Evolutionary conservation across 2,113 vertebrate species (phyloP), one percentile per base, ranked within the genome.

Genomic region (Paedocypris sp.): DNA sequence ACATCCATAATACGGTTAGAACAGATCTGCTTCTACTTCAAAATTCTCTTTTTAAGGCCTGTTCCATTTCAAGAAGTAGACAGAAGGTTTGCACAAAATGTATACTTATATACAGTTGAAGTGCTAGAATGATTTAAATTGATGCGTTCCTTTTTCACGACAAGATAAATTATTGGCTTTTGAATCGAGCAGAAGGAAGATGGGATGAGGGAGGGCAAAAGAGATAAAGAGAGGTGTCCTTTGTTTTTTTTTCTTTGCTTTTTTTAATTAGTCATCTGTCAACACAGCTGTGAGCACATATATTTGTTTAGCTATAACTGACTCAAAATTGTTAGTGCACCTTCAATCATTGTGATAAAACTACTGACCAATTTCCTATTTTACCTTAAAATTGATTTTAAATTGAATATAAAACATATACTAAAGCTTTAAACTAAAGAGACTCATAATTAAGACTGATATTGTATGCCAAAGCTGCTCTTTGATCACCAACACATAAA

Each of bases 1-100:
- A 80, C 66, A 59, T 64, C 74, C 65, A 68, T 72, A 82, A 84
- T 83, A 77, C 74, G 76, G 84, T 85, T 85, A 85, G 58, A 73
- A 82, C 76, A 73, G 80, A 80, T 84, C 82, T 66, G 73, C 81
- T 80, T 81, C 72, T 75, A 74, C 71, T 70, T 76, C 67, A 42
- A 59, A 68, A n/a, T n/a, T n/a, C n/a, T n/a, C n/a, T n/a, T n/a
- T n/a, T n/a, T n/a, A n/a, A n/a, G n/a, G n/a, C n/a, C n/a, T n/a
- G 49, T 66, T 52, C 54, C 19, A 45, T 68, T 65, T 29, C 58
- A 31, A 53, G 68, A 66, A 56, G 68, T 79, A 75, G 67, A 83
- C 79, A 73, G 65, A 60, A 53, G 65, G 31, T 70, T 67, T 71
- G 76, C 72, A 77, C 79, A 72, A 75, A 74, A 77, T 76, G 79